Conservation (phyloP, 2,113 vertebrate genomes). For the Semicossyphus pulcher region DNA sequence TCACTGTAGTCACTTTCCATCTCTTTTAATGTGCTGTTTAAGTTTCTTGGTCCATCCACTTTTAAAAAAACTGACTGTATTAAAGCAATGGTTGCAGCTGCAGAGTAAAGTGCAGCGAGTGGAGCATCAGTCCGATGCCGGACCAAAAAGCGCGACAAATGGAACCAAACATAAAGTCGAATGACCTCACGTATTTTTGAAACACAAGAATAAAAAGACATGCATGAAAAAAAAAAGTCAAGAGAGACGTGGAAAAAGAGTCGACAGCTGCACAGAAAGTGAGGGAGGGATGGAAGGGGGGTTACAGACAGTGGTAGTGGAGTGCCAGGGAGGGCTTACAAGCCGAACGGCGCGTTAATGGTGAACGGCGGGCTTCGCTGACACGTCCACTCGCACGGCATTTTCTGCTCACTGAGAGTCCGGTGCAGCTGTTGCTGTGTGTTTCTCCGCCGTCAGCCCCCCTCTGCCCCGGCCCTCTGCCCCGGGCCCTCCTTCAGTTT, state of each 20-base stretch:
- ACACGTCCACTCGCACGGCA: conserved; percentile 74
- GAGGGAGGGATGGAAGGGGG: conserved; percentile 12
- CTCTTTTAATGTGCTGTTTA: conserved; percentile 9
- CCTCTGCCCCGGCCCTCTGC: not conserved
- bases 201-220: conserved; percentile 68
- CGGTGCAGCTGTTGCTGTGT: conserved; percentile 80
- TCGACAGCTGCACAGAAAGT: conserved; percentile 81
- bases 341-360: conserved; percentile 77
- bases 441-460: conserved; percentile 28
- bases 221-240: conserved; percentile 33
- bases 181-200: conserved; percentile 70
- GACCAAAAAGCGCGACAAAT: not conserved
- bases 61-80: not conserved
- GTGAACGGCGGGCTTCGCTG: conserved; percentile 73
- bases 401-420: conserved; percentile 63
- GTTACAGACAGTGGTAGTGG: conserved; percentile 1
- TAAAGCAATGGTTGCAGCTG: conserved; percentile 21
- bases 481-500: not conserved
- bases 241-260: conserved; percentile 55
- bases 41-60: not conserved
- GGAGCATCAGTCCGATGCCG: not conserved
- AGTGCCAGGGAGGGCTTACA: conserved; percentile 59
- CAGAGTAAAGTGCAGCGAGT: conserved; percentile 5
- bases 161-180: conserved; percentile 27
- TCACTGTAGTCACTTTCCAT: conserved; percentile 24